Conservation (phyloP, 2,797 vertebrate genomes). For the Poeciliopsis paucimaculata region DNA sequence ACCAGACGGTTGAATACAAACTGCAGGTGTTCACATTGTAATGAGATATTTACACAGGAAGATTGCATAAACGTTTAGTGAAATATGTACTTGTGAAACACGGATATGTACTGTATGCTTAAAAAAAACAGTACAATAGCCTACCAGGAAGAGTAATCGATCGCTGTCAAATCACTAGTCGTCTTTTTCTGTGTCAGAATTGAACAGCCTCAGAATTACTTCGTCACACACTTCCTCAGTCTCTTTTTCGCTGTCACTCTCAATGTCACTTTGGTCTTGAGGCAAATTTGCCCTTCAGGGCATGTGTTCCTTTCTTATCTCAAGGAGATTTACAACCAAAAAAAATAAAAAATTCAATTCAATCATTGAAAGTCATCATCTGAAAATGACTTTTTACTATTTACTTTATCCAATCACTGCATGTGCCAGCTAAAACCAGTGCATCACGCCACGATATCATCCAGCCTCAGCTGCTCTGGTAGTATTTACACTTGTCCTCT, state of each 20-base stretch:
- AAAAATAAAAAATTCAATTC: not conserved
- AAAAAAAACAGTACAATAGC: no score
- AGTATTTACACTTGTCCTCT: conserved; percentile 27
- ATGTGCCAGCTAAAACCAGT: conserved; percentile 1
- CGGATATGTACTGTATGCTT: no score
- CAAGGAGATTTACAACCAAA: not conserved
- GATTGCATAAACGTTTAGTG: not conserved
- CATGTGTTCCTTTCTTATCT: not conserved
- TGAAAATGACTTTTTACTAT: not conserved
- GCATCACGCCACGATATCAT: conserved; percentile 29
- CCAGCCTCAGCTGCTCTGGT: conserved; percentile 12
- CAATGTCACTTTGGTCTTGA: not conserved
- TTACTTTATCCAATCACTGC: not conserved
- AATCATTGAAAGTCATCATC: not conserved
- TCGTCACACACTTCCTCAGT: no score
- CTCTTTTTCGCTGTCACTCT: not conserved
- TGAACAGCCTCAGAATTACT: no score
- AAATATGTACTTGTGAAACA: not conserved
- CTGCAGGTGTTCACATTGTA: no score
- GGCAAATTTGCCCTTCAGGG: not conserved
- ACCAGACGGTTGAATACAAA: not conserved
- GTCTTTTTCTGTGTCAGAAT: no score
- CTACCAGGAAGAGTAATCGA: no score
- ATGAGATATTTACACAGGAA: not conserved
- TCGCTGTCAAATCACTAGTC: no score